Conservation (phyloP, 2,797 vertebrate genomes). For the Mionectes olivaceus region DNA sequence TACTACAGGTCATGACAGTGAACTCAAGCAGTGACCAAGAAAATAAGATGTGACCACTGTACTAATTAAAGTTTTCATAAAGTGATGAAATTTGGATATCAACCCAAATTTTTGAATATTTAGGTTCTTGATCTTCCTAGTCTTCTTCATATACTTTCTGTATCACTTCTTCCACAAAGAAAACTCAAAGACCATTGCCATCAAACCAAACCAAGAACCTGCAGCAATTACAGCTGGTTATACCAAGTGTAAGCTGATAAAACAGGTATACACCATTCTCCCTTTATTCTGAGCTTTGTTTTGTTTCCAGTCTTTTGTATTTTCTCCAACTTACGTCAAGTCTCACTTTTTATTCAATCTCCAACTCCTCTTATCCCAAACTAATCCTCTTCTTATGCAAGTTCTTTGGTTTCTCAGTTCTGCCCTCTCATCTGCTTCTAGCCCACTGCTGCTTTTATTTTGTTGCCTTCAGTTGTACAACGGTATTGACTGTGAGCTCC, state of each 20-base stretch:
- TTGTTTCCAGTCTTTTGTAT: not conserved
- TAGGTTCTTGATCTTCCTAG: not conserved
- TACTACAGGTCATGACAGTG: not conserved
- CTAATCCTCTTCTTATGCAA: not conserved
- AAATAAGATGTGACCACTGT: not conserved
- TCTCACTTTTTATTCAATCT: not conserved
- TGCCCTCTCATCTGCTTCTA: not conserved
- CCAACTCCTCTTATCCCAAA: not conserved
- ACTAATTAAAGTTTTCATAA: not conserved
- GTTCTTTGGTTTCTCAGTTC: not conserved
- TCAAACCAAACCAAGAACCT: not conserved
- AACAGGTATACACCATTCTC: not conserved
- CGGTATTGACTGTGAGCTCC: not conserved
- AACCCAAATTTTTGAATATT: not conserved
- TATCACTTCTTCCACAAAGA: not conserved
- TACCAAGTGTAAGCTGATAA: not conserved
- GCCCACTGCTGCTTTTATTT: not conserved
- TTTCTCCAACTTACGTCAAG: not conserved
- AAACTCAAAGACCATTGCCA: not conserved
- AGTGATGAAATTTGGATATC: not conserved
- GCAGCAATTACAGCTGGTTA: fast-evolving
- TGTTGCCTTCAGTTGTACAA: not conserved
- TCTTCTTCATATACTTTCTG: not conserved
- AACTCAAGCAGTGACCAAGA: not conserved
- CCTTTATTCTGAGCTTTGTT: not conserved